Conservation (phyloP, 2,797 vertebrate genomes). For the Agapornis canus region DNA sequence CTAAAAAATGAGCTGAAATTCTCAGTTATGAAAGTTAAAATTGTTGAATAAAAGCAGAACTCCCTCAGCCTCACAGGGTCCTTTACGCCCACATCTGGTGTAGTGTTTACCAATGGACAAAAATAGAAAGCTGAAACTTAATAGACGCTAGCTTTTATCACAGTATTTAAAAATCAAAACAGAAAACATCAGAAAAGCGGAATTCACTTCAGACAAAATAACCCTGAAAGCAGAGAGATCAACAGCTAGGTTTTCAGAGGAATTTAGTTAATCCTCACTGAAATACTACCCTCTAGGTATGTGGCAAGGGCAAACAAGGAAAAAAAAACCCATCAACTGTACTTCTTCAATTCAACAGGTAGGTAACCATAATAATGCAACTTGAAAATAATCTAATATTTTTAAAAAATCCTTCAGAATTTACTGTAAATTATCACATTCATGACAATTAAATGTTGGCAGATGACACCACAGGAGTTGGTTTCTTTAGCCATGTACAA, state of each 20-base stretch:
- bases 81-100: slow-evolving; percentile 45
- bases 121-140: slow-evolving; percentile 61
- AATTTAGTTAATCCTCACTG: background rate
- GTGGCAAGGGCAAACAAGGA: background rate
- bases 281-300: background rate
- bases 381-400: background rate
- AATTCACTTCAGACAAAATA: slow-evolving; percentile 24
- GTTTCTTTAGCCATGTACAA: background rate
- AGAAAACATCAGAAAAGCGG: slow-evolving; percentile 13
- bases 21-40: slow-evolving; percentile 52
- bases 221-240: background rate
- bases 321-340: background rate
- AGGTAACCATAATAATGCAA: background rate
- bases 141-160: slow-evolving; percentile 43
- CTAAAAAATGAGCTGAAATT: slow-evolving; percentile 33
- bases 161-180: slow-evolving; percentile 40
- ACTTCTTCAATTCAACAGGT: background rate
- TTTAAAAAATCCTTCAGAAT: background rate
- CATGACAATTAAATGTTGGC: background rate
- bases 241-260: background rate
- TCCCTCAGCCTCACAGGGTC: slow-evolving; percentile 30
- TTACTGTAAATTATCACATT: background rate
- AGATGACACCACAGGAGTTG: background rate
- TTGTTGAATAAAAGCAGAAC: slow-evolving; percentile 65
- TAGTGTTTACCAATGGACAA: slow-evolving; percentile 30